Evolutionary conservation across 2,113 vertebrate species (phyloP).

Genomic region (Rhinolophus sinicus): DNA sequence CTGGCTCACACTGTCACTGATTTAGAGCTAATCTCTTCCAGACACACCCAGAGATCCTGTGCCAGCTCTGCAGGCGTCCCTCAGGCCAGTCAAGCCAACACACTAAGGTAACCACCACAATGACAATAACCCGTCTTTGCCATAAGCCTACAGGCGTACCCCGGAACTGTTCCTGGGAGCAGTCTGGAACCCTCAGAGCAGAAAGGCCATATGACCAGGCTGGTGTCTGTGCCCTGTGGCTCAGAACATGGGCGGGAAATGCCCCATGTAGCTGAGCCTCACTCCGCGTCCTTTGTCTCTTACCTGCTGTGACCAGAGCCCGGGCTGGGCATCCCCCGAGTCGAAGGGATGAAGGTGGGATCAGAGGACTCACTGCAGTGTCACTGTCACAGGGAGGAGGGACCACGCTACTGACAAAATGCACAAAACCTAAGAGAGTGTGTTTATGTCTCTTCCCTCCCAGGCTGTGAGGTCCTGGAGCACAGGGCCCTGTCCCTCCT

Average conservation of each 20-base stretch:
- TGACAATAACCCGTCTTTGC: neutral
- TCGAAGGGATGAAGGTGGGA: neutral
- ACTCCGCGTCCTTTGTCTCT: neutral
- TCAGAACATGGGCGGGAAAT: neutral
- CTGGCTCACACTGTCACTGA: neutral
- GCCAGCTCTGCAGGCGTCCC: neutral
- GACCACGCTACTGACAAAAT: fast-evolving
- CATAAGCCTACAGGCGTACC: neutral
- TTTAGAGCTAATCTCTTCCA: neutral
- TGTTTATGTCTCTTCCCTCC: neutral
- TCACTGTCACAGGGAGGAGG: neutral
- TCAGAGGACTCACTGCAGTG: neutral
- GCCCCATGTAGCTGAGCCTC: neutral
- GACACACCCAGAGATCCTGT: neutral
- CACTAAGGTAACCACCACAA: neutral
- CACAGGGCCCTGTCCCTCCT: neutral
- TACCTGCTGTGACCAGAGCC: neutral
- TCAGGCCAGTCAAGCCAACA: neutral
- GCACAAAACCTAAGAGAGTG: neutral
- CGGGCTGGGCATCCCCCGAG: neutral
- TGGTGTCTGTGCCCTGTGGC: neutral
- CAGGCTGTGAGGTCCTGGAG: neutral
- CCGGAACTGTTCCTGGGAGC: neutral
- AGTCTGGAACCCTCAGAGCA: neutral
- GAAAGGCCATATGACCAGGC: neutral